Evolutionary conservation across 2,797 vertebrate genomes (phyloP).

Genomic region (Hipposideros larvatus): DNA sequence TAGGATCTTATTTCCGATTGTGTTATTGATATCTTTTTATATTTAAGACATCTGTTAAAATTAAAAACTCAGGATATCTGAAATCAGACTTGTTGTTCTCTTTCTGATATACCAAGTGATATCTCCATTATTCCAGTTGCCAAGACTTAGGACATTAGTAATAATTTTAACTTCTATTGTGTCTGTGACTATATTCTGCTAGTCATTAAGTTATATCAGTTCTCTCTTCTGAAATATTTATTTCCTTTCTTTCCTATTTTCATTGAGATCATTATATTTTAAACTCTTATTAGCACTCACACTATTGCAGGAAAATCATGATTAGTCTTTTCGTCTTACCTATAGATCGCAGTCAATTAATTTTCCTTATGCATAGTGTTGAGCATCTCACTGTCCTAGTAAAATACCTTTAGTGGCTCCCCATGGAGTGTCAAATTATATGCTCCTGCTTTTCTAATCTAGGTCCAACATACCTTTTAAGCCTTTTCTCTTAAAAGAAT

Average conservation of each 20-base stretch:
- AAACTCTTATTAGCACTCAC: neutral
- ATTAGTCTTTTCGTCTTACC: neutral
- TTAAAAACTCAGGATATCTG: slow-evolving; percentile 2
- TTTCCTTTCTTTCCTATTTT: slow-evolving; percentile 1
- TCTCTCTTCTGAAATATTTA: slow-evolving; percentile 16
- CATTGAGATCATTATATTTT: neutral
- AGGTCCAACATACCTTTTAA: neutral
- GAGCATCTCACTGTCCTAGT: neutral
- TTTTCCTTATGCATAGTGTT: neutral
- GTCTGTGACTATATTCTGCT: neutral
- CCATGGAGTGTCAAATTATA: neutral
- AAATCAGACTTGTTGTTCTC: slow-evolving; percentile 19
- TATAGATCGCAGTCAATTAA: neutral
- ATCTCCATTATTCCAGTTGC: slow-evolving; percentile 25
- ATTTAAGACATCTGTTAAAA: neutral
- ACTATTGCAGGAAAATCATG: neutral
- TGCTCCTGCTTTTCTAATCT: slow-evolving; percentile 52
- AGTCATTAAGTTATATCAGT: neutral
- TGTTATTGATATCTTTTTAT: slow-evolving; percentile 32
- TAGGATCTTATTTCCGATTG: slow-evolving; percentile 41
- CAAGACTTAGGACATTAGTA: neutral
- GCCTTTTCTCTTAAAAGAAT: neutral
- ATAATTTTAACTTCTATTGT: slow-evolving; percentile 38
- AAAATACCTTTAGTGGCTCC: neutral
- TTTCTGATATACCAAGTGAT: neutral